Base-by-base conservation (phyloP, 2,888 invertebrate species). In the Archaeoteleia sp. region DNA sequence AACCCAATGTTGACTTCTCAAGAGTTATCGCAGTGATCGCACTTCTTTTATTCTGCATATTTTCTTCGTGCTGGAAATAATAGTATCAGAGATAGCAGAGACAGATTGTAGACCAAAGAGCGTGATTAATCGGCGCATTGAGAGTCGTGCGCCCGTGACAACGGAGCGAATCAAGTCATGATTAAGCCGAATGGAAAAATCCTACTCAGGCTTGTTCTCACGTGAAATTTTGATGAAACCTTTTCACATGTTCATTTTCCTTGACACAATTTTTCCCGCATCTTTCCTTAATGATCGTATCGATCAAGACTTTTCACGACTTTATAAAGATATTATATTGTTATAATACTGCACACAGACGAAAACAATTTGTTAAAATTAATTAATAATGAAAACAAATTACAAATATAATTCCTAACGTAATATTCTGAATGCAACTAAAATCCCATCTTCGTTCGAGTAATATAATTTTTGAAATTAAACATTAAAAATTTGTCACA, bases 41-140 rank as follows among this genome's bases (percentile, higher is more conserved):
- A 51, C 37, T 61, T 42, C 51, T 61, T 67, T 51, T 61, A 61
- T 61, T 53, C 42, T 15, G 54, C 42, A 43, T 54, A 61, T 67
- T 67, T 61, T 61, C 67, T 67, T 67, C 42, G 49, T 48, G 58
- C 46, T 68, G 54, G 54, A 68, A 68, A 68, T 68, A 68, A 68
- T 63, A 49, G 62, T 49, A 62, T 57, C 58, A 62, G 48, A 68
- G 67, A 68, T 67, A 54, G 43, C 39, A 62, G 27, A 54, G 62
- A 67, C 62, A 67, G 67, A 67, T 63, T 62, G 58, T 30, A 43
- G 49, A 62, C 58, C 67, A 68, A 68, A 58, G 62, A 58, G 58
- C 67, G 58, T 68, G 62, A 68, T 67, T 62, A 67, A 67, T 67
- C 67, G 61, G 61, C 45, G 42, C 55, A 53, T 67, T 57, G 53